Evolutionary conservation across 2,888 invertebrate species (phyloP), one percentile per base, ranked within the genome.

Genomic region (Drosophila subsilvestris): DNA sequence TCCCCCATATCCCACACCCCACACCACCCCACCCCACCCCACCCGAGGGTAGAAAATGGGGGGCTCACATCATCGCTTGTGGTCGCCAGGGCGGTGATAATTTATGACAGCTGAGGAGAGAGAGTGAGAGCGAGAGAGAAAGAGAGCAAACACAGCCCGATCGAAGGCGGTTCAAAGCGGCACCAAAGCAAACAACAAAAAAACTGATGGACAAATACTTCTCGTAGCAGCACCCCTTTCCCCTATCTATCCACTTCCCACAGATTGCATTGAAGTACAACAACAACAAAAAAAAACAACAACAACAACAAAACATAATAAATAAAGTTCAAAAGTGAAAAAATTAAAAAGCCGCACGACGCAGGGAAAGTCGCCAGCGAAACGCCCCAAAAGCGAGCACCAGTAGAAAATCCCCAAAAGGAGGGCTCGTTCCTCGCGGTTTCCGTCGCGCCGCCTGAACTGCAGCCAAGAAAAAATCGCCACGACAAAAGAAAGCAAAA

Each of bases 251-350:
- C 17, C 37, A 22, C 56, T 22, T 44, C 66, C 68, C 37, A 14
- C 20, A 29, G 42, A 37, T 25, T 20, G 27, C 32, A 12, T 53
- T 27, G 8, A 53, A 18, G 18, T 53, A 50, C 51, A 32, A 6
- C n/a, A n/a, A n/a, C n/a, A n/a, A n/a, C n/a, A 58, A 32, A 5
- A 10, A 14, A 37, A 37, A 2, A 14, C 12, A 2, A 37, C 3
- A 14, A 37, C 14, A 2, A 14, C 12, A 2, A 37, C 3, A 58
- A 32, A 6, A 12, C 22, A 37, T 5, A 37, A 14, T 14, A 68
- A 12, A 37, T 51, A 69, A 76, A 81, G 88, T 82, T 82, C 86
- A 86, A 88, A 88, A 72, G 77, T 74, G 56, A 69, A 82, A 83
- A 85, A 58, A 83, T 72, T 54, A 69, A 82, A 83, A 88, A 60